These are phyloP conservation scores for Quadroppia sp. DNA, from an alignment of 2,888 invertebrate species.

Conservation along the genomic window DNA sequence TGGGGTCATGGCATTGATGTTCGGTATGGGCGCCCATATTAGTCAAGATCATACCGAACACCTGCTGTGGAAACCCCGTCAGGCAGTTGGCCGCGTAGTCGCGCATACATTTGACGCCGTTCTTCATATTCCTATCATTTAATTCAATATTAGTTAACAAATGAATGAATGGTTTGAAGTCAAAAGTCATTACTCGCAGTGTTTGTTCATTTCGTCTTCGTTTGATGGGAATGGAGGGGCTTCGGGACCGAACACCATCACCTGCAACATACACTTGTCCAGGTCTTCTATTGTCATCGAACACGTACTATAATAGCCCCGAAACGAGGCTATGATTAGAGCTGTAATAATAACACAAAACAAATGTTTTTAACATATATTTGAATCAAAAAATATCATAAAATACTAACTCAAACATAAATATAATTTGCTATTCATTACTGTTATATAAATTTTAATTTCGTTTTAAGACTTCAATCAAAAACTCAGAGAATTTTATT, in stretches of 20 bases:
- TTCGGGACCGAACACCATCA: conserved; percentile 22
- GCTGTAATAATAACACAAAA: neutral
- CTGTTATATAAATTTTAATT: no score
- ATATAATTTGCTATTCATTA: neutral
- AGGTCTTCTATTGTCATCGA: neutral
- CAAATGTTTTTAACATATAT: neutral
- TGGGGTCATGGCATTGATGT: neutral
- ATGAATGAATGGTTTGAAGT: neutral
- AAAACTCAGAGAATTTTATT: neutral
- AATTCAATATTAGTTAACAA: neutral
- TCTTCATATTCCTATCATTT: neutral
- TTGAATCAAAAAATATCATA: neutral
- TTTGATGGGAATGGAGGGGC: conserved; percentile 4
- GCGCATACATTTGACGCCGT: neutral
- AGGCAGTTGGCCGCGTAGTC: neutral
- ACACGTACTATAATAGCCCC: conserved; percentile 7
- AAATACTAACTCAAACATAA: neutral
- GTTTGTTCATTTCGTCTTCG: conserved; percentile 29
- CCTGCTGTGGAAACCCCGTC: neutral
- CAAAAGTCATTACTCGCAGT: conserved; percentile 28
- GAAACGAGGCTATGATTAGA: neutral
- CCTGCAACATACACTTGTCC: conserved; percentile 16
- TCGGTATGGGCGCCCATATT: neutral
- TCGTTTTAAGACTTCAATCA: neutral
- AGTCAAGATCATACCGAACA: neutral